Evolutionary conservation across 92 coral and sea anemone genomes (phyloP).

Genomic region (Diadumene lineata): DNA sequence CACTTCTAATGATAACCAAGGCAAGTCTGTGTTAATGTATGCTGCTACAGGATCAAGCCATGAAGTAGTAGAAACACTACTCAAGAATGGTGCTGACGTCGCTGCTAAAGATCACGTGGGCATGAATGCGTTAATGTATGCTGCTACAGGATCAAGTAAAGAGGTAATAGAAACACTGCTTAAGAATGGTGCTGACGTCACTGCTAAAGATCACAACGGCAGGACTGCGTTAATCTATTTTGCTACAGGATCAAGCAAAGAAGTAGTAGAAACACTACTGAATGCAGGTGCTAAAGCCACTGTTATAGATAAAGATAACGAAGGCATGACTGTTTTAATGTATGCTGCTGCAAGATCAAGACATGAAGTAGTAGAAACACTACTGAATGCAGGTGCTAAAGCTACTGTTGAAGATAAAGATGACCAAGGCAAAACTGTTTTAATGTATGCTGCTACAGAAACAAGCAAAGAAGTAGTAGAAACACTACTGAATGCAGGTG

Average conservation of each 20-base stretch:
- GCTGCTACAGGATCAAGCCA: not conserved
- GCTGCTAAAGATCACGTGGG: not conserved
- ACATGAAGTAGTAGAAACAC: not conserved
- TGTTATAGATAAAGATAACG: not conserved
- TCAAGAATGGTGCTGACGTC: not conserved
- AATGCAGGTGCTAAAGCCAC: constrained; percentile 7
- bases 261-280: not conserved
- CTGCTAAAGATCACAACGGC: not conserved
- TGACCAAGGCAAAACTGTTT: not conserved
- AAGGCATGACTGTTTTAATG: not conserved
- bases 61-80: not conserved
- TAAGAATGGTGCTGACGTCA: constrained; percentile 13
- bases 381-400: constrained; percentile 6
- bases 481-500: not conserved
- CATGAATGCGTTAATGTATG: constrained; percentile 8
- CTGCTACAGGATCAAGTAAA: not conserved
- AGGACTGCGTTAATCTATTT: constrained; percentile 7
- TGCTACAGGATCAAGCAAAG: not conserved
- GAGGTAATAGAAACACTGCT: not conserved
- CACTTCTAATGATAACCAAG: not conserved
- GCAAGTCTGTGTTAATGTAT: not conserved
- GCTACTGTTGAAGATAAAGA: constrained; percentile 5
- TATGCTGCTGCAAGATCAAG: not conserved
- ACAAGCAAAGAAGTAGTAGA: not conserved
- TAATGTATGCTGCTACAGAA: not conserved